A percentile compares a stretch with the other conserved stretches of the same genome.
phyloP scores from a whole-genome alignment of 2,797 vertebrate species.

The Eleutherodactylus coqui region DNA sequence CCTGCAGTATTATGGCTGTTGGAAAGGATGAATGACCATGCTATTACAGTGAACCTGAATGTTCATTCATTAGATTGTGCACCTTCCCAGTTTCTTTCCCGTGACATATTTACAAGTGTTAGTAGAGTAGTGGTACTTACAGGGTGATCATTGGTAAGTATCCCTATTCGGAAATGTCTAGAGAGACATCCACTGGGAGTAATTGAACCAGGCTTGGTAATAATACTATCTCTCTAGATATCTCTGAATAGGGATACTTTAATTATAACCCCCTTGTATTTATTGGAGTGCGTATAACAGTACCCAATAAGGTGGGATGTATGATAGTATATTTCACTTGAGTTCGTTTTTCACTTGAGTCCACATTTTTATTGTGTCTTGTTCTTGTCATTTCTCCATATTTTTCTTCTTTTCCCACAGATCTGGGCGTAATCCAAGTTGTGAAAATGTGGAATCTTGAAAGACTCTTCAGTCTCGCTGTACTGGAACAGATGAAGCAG shows the following conservation, averaged over 20 bases:
- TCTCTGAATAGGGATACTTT: too few species aligned
- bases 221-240: too few species aligned
- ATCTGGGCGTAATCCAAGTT: constrained; percentile 86
- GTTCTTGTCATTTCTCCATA: not conserved
- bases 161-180: too few species aligned
- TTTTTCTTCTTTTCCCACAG: constrained; percentile 78
- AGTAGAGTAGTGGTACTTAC: not conserved
- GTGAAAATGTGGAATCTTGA: not conserved
- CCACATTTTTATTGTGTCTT: not conserved
- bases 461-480: constrained; percentile 16
- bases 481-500: not conserved
- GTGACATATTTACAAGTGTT: not conserved
- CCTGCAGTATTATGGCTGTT: not conserved
- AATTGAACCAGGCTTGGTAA: too few species aligned
- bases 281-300: too few species aligned
- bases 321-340: not conserved
- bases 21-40: not conserved
- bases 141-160: too few species aligned
- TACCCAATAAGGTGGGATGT: not conserved
- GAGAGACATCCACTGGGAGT: too few species aligned
- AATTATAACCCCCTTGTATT: too few species aligned
- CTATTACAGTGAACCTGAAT: not conserved
- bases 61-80: not conserved
- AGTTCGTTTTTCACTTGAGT: too few species aligned
- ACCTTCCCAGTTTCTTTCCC: not conserved